Percentiles rank a stretch among this genome's conserved stretches.
Conservation (phyloP, 92 coral and sea anemone species). For the Parazoanthus darwini region DNA sequence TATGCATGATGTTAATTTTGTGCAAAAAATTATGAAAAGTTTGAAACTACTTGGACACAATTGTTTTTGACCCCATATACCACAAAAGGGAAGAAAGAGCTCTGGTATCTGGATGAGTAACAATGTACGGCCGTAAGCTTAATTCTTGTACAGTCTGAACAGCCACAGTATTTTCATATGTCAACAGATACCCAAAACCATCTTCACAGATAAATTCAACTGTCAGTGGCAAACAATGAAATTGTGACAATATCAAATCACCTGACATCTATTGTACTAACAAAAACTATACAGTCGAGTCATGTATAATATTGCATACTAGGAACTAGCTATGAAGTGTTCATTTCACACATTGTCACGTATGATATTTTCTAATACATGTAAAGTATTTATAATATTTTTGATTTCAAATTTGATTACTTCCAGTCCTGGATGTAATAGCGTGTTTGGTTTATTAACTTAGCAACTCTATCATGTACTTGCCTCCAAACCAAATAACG, state of each 20-base stretch:
- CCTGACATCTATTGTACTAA: neutral
- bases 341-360: too few relatives aligned
- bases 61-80: too few relatives aligned
- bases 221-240: neutral
- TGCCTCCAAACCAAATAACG: slow-evolving; percentile 85
- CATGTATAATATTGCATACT: neutral
- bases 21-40: too few relatives aligned
- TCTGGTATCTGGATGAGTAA: too few relatives aligned
- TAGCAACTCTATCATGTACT: slow-evolving; percentile 41
- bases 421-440: neutral
- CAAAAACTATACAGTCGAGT: neutral
- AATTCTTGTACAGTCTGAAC: neutral
- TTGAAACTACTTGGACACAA: too few relatives aligned
- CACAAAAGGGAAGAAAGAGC: too few relatives aligned
- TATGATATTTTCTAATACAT: too few relatives aligned
- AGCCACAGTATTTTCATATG: neutral
- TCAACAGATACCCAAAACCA: neutral
- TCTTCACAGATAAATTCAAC: neutral
- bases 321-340: too few relatives aligned
- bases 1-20: too few relatives aligned
- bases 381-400: too few relatives aligned
- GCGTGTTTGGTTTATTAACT: slow-evolving; percentile 1
- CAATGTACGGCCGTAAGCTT: too few relatives aligned
- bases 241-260: neutral
- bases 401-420: neutral